Conservation (phyloP, 1,140 invertebrate genomes). For the Helicoverpa armigera region DNA sequence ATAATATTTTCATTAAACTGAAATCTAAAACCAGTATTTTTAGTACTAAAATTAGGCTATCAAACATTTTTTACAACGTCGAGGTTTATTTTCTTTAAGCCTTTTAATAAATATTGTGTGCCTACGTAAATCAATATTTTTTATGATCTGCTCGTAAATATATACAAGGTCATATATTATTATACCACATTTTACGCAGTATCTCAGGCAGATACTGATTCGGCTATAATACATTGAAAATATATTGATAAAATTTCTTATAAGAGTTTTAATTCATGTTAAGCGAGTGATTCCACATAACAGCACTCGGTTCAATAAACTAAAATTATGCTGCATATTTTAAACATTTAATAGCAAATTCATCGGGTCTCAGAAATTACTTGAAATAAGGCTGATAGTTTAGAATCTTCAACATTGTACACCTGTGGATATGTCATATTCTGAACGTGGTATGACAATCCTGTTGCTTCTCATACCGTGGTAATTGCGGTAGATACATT, state of each 20-base stretch:
- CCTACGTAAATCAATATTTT: slow-evolving; percentile 15
- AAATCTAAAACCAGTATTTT: background rate
- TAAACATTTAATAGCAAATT: no score
- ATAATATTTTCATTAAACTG: no score
- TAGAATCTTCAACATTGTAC: no score
- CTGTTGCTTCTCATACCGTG: no score
- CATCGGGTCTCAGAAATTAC: no score
- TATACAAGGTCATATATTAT: slow-evolving; percentile 24
- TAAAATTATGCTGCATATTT: no score
- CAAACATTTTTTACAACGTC: background rate
- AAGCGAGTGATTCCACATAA: background rate
- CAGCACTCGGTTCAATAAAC: no score
- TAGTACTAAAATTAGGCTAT: background rate
- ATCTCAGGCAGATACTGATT: background rate
- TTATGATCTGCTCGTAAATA: slow-evolving; percentile 6
- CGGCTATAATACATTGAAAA: background rate
- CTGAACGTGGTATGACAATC: no score
- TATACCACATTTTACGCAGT: background rate
- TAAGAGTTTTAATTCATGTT: background rate
- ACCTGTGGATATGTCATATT: no score
- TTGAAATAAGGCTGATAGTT: no score
- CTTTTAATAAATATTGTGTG: slow-evolving; percentile 19
- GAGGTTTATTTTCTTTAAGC: slow-evolving; percentile 10
- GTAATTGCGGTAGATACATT: no score
- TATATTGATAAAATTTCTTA: slow-evolving; percentile 10